These are phyloP conservation scores for Hydrolagus affinis DNA, from an alignment of 2,113 vertebrate genomes.

Conservation along the genomic window DNA sequence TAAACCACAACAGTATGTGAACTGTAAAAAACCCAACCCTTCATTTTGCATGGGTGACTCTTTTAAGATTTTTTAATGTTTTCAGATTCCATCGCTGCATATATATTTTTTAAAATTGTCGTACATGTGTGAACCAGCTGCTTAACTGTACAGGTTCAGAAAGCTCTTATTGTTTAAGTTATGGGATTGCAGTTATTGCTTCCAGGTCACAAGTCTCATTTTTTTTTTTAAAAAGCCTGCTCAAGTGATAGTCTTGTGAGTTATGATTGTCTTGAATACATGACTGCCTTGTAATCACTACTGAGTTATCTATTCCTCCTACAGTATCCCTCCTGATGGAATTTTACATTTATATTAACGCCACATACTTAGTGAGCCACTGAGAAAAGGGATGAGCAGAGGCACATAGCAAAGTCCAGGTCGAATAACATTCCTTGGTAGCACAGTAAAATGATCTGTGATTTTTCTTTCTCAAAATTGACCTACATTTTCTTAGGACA, in stretches of 20 bases:
- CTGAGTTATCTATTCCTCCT: not conserved
- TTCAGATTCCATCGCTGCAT: not conserved
- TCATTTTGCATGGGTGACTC: not conserved
- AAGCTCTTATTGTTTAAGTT: not conserved
- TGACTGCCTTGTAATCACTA: not conserved
- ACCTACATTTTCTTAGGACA: not conserved
- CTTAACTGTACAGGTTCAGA: not conserved
- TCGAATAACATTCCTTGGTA: not conserved
- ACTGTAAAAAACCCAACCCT: not conserved
- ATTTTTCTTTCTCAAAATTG: not conserved
- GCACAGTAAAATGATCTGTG: not conserved
- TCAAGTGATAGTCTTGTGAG: not conserved
- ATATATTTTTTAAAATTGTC: no score
- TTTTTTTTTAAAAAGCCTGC: not conserved
- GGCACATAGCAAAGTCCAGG: not conserved
- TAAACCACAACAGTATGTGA: not conserved
- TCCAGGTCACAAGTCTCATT: not conserved
- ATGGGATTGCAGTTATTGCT: not conserved
- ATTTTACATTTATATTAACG: no score
- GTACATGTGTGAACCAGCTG: not conserved
- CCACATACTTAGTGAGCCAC: no score
- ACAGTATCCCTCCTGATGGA: not conserved
- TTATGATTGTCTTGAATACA: no score
- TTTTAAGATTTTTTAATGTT: not conserved
- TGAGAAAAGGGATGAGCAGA: not conserved